Percentiles rank a stretch among this genome's conserved stretches.
Conservation (phyloP, 2,113 vertebrate genomes). For the Brevimyrus niger region DNA sequence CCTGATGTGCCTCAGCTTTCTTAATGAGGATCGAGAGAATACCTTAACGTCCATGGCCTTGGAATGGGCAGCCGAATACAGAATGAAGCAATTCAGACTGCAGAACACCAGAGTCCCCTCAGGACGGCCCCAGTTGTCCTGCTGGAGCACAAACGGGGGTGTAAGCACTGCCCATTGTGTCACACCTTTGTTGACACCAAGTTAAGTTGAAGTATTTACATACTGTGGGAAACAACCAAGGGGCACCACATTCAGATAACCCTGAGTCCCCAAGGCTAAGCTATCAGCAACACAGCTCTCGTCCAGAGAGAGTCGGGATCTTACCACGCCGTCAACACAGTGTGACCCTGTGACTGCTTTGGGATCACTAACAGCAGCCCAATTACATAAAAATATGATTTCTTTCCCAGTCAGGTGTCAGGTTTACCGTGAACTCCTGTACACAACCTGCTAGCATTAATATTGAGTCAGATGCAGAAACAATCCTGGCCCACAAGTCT, state of each 20-base stretch:
- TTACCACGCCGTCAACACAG: background rate
- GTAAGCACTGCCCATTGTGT: background rate
- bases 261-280: conserved; percentile 19
- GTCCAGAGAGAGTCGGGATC: background rate
- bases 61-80: conserved; percentile 52
- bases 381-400: conserved; percentile 27
- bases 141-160: conserved; percentile 25
- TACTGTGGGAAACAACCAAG: conserved; percentile 23
- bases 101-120: conserved; percentile 77
- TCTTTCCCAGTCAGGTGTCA: background rate
- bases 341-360: conserved; percentile 23
- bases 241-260: conserved; percentile 22
- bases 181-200: conserved; percentile 27
- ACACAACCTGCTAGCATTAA: background rate
- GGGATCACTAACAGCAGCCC: background rate
- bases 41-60: conserved; percentile 34
- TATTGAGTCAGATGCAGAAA: background rate
- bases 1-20: background rate
- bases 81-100: conserved; percentile 83
- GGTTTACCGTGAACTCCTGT: conserved; percentile 1
- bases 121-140: conserved; percentile 48
- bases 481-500: background rate
- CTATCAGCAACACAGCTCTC: conserved; percentile 7
- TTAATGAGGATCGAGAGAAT: background rate
- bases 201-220: conserved; percentile 22